Base-by-base conservation (phyloP, 2,888 invertebrate species). In the Sinohyriopsis cumingii region DNA sequence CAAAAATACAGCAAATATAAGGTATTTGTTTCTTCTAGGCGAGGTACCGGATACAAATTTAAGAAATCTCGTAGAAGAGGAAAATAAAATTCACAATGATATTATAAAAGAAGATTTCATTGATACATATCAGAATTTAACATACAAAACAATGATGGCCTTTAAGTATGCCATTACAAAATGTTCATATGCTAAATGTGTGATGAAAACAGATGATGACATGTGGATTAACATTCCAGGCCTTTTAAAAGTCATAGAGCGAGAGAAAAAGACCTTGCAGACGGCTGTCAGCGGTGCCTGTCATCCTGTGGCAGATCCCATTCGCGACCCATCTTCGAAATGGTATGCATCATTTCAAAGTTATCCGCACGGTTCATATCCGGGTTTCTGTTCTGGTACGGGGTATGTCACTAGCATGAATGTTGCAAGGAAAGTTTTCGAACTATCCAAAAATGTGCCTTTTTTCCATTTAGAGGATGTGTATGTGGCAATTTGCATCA, bases 401-500 rank as follows among this genome's bases (percentile, higher is more conserved):
- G 82, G 82, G 0, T 86, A 86, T 64, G 72, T 84, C 20, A 84
- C 82, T 45, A 79, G 79, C 20, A 73, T 77, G 63, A 67, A 75
- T 18, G 79, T 83, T 5, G 83, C 76, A 1, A 61, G 65, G 19
- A 75, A 79, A 59, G 69, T 86, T 6, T 74, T 76, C 28, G 68
- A 76, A 9, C 66, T 82, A 4, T 85, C 85, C 5, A 75, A 73
- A 7, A 66, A 76, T 64, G 75, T 85, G 1, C 86, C 86, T 1
- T 85, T 84, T 70, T 85, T 86, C 61, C 79, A 83, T 69, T 67
- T 86, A 59, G 86, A 86, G 66, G 86, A 86, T 64, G 82, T 86
- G 19, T 86, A 84, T 62, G 74, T 85, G 0, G 73, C 82, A 2
- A 63, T 85, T 54, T 86, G 85, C 60, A 69, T 81, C 9, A 67